phyloP scores from a whole-genome alignment of 2,888 invertebrate genomes.

The Oscheius sp. region DNA sequence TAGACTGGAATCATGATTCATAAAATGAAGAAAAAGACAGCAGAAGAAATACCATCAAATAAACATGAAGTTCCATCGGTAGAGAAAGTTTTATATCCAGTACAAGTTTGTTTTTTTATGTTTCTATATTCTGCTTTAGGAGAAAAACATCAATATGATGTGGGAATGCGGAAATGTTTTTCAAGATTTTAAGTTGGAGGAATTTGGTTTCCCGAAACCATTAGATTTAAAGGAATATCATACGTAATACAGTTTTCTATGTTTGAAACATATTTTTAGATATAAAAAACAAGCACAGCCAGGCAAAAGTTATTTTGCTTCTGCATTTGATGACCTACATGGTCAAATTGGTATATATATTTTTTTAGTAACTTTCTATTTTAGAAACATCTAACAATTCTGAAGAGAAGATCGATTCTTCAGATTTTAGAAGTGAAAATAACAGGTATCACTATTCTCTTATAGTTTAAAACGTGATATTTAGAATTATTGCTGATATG shows the following conservation, averaged over 20 bases:
- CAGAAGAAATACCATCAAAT: background rate
- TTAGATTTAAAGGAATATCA: conserved; percentile 56
- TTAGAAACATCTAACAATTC: conserved; percentile 17
- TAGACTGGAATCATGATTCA: conserved; percentile 14
- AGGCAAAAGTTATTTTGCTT: conserved; percentile 61
- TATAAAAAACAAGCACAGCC: conserved; percentile 14
- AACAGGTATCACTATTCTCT: background rate
- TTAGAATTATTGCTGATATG: conserved; percentile 39
- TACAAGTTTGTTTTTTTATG: background rate
- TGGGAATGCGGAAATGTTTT: too few species aligned
- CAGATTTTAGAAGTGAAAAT: conserved; percentile 30
- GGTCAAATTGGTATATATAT: conserved; percentile 40
- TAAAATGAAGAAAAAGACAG: background rate
- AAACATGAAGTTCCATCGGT: background rate
- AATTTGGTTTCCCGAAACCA: conserved; percentile 64
- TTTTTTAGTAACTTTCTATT: background rate
- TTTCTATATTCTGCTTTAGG: conserved; percentile 23
- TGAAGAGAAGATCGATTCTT: conserved; percentile 7
- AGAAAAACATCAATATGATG: conserved; percentile 36
- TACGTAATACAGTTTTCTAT: background rate
- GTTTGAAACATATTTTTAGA: conserved; percentile 11
- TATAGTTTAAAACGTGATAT: background rate
- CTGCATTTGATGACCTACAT: conserved; percentile 59
- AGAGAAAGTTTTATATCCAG: conserved; percentile 1
- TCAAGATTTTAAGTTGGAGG: too few species aligned